A percentile compares a stretch with the other conserved stretches of the same genome.
Conservation (phyloP, 1,140 invertebrate species). For the Venustaconcha ellipsiformis region DNA sequence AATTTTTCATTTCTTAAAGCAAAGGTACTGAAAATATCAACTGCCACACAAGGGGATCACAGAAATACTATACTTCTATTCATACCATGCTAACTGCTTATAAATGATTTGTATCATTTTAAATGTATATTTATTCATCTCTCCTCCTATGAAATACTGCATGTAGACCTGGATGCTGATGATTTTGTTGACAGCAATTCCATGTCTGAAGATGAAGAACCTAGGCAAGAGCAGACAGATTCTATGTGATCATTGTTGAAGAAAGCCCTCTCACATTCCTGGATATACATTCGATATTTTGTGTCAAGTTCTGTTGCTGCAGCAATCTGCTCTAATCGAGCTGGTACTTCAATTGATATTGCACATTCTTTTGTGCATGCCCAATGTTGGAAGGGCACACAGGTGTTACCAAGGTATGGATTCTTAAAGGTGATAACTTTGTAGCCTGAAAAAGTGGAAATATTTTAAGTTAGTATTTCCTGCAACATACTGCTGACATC, state of each 20-base stretch:
- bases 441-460: slow-evolving; percentile 64
- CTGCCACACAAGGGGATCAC: too few relatives aligned
- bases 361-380: slow-evolving; percentile 70
- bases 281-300: slow-evolving; percentile 65
- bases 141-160: too few relatives aligned
- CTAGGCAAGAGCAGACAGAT: too few relatives aligned
- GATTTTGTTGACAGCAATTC: too few relatives aligned
- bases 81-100: too few relatives aligned
- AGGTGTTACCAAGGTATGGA: slow-evolving; percentile 72
- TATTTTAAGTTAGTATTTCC: neutral
- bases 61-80: too few relatives aligned
- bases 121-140: too few relatives aligned
- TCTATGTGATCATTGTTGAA: neutral
- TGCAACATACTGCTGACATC: neutral
- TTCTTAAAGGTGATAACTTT: slow-evolving; percentile 73
- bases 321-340: slow-evolving; percentile 68
- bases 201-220: too few relatives aligned
- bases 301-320: slow-evolving; percentile 63
- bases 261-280: slow-evolving; percentile 59
- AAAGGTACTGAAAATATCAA: too few relatives aligned
- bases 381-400: slow-evolving; percentile 74
- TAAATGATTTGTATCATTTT: too few relatives aligned
- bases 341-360: slow-evolving; percentile 70
- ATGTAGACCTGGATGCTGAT: too few relatives aligned
- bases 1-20: too few relatives aligned